These are phyloP conservation scores for Porites evermanni DNA, from an alignment of 92 coral and sea anemone genomes.

Conservation along the genomic window DNA sequence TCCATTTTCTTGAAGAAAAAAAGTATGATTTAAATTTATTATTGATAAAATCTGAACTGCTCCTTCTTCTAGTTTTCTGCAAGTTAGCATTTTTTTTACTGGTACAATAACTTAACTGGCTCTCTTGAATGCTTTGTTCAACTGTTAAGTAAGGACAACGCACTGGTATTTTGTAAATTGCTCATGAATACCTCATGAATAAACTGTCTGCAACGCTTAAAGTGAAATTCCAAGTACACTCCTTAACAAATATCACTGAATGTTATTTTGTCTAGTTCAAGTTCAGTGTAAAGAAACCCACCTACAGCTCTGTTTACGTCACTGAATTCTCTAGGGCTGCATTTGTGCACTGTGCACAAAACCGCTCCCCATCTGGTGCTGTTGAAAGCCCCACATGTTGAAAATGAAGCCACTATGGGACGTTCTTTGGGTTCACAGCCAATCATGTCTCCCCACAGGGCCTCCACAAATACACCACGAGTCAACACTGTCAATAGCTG, in stretches of 20 bases:
- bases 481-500: constrained; percentile 30
- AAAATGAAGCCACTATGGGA: constrained; percentile 34
- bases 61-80: background rate
- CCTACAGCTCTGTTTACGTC: background rate
- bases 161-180: no score
- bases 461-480: constrained; percentile 74
- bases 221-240: background rate
- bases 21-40: no score
- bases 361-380: constrained; percentile 30
- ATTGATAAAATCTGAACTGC: no score
- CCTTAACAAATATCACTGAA: background rate
- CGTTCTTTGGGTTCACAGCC: constrained; percentile 23
- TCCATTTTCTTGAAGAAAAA: background rate
- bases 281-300: background rate
- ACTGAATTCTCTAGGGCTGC: constrained; percentile 20
- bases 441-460: constrained; percentile 42
- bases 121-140: no score
- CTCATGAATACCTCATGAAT: no score
- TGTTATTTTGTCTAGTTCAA: constrained; percentile 5
- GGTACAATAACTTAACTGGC: background rate
- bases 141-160: no score
- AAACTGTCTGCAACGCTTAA: no score
- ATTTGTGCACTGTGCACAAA: constrained; percentile 17
- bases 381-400: constrained; percentile 1
- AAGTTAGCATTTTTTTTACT: background rate